Base-by-base conservation (phyloP, 1,140 invertebrate species). In the Drosophila subpulchrella region DNA sequence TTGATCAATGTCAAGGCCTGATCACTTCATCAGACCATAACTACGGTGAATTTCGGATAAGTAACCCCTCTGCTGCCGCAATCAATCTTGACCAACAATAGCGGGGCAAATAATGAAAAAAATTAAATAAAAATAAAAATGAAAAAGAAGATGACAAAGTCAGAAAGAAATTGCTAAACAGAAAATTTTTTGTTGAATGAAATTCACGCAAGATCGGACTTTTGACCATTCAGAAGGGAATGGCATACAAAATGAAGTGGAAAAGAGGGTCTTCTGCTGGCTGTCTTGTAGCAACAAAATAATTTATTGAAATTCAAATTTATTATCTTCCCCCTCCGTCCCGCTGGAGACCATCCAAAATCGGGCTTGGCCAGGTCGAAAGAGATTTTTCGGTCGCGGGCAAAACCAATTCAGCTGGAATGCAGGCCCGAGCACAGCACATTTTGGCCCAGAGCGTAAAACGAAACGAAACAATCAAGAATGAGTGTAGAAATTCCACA, bases 231-330 rank as follows among this genome's bases (percentile, higher is more conserved):
- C 62, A 77, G 57, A 70, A 70, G 24, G 47, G 60, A 55, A 39
- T 20, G 38, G 44, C 27, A 42, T 17, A 44, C 60, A 62, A 27
- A 27, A 50, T 63, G 50, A 38, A 68, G 66, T 76, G 76, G 81
- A 75, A 61, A 66, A 82, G 48, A 8, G 46, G 24, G 39, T 39
- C 48, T 67, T 59, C 59, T 53, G 27, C 34, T 38, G 53, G 54
- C 50, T 66, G 83, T 82, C 82, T 88, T 73, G 84, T 88, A 76
- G 83, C 75, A 83, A 88, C 79, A 72, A 88, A 89, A 89, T 89
- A 88, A 88, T 88, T 88, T 88, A 88, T 88, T 89, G 83, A 88
- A 88, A 89, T 89, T 88, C 84, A 88, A 89, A 88, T 88, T 88
- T 88, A 88, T 88, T 83, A 88, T 32, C 47, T 83, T 1, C 46